Base-by-base conservation (phyloP, 1,140 invertebrate species). In the Diprion similis region DNA sequence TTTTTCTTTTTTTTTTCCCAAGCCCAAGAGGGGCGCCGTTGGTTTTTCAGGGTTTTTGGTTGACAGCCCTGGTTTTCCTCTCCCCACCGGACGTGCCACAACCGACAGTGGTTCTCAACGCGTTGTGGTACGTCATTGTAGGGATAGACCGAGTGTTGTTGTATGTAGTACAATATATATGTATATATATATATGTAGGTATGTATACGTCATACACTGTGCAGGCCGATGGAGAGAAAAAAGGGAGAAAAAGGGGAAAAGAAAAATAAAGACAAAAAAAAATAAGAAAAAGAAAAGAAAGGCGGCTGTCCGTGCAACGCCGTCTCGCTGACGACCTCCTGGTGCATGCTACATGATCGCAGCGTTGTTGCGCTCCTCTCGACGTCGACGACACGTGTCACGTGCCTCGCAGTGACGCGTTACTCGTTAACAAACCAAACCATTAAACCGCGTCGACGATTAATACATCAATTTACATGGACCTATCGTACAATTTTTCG, bases 361-460 rank as follows among this genome's bases (percentile, higher is more conserved):
- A 8, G 9, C 51, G 51, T 59, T 17, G n/a, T 37, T 37, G 24
- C 24, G 51, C n/a, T 59, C 51, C n/a, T 59, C 51, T 59, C n/a
- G 11, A 17, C 11, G 11, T 59, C 51, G 51, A 37, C 6, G 51
- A 59, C 24, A 59, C 51, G 51, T 59, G 51, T 59, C 51, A 59
- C 51, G 51, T 59, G 51, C 51, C 51, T 4, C 4, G 51, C 11
- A 17, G 51, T 59, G 51, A 13, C 51, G 51, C 11, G 51, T 13
- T 13, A 59, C 51, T 59, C 51, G 51, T 59, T 59, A 59, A 59
- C 51, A 13, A 59, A 59, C 51, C n/a, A 59, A 59, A 59, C 51
- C 8, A 9, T 59, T 37, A 59, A 13, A 59, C 51, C n/a, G 11
- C 24, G 24, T 37, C 24, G 24, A 37, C 24, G 24, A 37, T 37